A percentile compares a stretch with the other conserved stretches of the same genome.
Conservation (phyloP, 1,140 invertebrate genomes). For the Galleria mellonella region DNA sequence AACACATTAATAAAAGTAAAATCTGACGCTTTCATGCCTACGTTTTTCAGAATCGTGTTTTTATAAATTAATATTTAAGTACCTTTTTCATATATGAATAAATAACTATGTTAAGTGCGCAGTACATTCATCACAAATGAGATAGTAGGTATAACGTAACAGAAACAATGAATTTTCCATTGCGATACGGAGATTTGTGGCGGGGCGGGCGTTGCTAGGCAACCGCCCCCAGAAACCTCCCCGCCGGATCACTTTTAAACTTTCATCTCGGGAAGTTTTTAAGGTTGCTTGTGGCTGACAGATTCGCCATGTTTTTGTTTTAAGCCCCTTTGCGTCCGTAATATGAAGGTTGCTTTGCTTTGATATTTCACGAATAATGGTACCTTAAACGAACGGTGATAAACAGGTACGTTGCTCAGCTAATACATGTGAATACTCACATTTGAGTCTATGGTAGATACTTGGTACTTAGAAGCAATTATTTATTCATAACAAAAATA, state of each 20-base stretch:
- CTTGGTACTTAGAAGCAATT: no score
- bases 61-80: no score
- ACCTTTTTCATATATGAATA: no score
- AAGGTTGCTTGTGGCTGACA: slow-evolving; percentile 61
- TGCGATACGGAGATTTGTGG: slow-evolving; percentile 55
- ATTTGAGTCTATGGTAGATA: no score
- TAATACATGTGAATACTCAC: slow-evolving; percentile 11
- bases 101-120: no score
- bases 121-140: background rate
- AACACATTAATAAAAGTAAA: no score
- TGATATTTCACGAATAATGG: background rate
- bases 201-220: slow-evolving; percentile 51
- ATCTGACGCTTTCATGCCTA: no score
- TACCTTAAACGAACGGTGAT: slow-evolving; percentile 19
- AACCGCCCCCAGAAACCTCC: slow-evolving; percentile 28
- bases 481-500: no score
- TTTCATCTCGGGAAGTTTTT: slow-evolving; percentile 70
- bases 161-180: slow-evolving; percentile 52
- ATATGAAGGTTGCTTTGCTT: background rate
- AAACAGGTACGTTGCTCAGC: slow-evolving; percentile 18
- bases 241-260: slow-evolving; percentile 67
- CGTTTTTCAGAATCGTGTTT: no score
- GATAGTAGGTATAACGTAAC: slow-evolving; percentile 1
- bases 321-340: slow-evolving; percentile 26
- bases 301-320: slow-evolving; percentile 56